A percentile compares a stretch with the other conserved stretches of the same genome.
These are phyloP conservation scores for Argynnis bischoffii DNA, from an alignment of 2,888 invertebrate species.

Conservation along the genomic window DNA sequence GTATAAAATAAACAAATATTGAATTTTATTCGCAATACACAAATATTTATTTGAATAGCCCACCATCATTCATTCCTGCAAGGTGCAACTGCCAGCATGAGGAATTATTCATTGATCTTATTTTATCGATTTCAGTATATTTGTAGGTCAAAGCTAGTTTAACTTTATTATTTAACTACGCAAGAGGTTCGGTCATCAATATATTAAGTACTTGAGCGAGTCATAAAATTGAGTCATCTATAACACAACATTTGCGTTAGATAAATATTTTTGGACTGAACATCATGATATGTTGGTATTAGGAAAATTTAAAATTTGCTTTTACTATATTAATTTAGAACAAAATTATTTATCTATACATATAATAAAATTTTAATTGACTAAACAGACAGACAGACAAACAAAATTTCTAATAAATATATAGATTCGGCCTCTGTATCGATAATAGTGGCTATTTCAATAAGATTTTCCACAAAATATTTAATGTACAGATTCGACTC, in stretches of 20 bases:
- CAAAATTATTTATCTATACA: background rate
- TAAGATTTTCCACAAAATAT: too few species aligned
- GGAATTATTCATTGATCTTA: background rate
- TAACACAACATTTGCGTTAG: constrained; percentile 12
- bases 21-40: too few species aligned
- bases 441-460: too few species aligned
- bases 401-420: too few species aligned
- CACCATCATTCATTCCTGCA: too few species aligned
- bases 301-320: background rate
- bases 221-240: constrained; percentile 17
- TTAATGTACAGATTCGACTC: too few species aligned
- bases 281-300: background rate
- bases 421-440: too few species aligned
- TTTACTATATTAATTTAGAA: background rate
- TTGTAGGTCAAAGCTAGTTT: constrained; percentile 4
- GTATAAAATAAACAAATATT: too few species aligned
- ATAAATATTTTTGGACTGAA: constrained; percentile 19
- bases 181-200: constrained; percentile 7
- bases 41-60: too few species aligned
- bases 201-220: constrained; percentile 10
- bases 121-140: background rate
- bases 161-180: background rate
- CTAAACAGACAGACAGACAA: too few species aligned
- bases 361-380: too few species aligned
- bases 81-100: too few species aligned